Percentiles rank a stretch among this genome's conserved stretches.
phyloP scores from a whole-genome alignment of 2,888 invertebrate genomes.

The Rhingia rostrata region DNA sequence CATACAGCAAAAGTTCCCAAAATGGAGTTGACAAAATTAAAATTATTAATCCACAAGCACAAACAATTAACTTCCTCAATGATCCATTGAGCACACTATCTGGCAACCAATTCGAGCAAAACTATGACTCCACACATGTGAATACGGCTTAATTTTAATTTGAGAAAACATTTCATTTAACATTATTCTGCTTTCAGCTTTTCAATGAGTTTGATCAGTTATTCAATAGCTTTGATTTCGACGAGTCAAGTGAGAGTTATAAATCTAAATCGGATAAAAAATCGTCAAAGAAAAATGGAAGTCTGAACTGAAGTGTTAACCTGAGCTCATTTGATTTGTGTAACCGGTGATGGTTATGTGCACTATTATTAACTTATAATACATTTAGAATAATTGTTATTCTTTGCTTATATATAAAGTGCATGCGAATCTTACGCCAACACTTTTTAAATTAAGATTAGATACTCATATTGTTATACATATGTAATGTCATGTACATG shows the following conservation, averaged over 20 bases:
- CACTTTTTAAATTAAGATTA: background rate
- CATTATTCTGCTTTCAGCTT: constrained; percentile 76
- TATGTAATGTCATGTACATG: too few relatives aligned
- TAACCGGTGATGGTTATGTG: constrained; percentile 1
- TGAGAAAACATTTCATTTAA: background rate
- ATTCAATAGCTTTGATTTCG: constrained; percentile 79
- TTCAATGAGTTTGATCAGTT: constrained; percentile 81
- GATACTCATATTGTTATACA: background rate
- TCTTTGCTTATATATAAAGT: constrained; percentile 7
- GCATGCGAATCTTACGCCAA: constrained; percentile 14
- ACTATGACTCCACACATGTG: constrained; percentile 70
- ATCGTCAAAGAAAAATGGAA: constrained; percentile 35
- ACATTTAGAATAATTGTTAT: background rate
- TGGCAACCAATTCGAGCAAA: constrained; percentile 57
- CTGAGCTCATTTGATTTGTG: constrained; percentile 3
- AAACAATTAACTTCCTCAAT: constrained; percentile 53
- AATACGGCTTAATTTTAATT: constrained; percentile 44
- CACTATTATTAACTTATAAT: too few relatives aligned
- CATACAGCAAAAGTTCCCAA: constrained; percentile 45
- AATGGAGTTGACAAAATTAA: constrained; percentile 51
- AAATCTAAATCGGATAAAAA: constrained; percentile 41
- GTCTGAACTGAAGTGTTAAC: constrained; percentile 20
- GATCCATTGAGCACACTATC: constrained; percentile 56
- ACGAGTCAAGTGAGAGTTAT: constrained; percentile 74
- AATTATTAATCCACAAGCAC: constrained; percentile 37